Evolutionary conservation across 2,113 vertebrate species (phyloP).

Genomic region (Zootoca vivipara): DNA sequence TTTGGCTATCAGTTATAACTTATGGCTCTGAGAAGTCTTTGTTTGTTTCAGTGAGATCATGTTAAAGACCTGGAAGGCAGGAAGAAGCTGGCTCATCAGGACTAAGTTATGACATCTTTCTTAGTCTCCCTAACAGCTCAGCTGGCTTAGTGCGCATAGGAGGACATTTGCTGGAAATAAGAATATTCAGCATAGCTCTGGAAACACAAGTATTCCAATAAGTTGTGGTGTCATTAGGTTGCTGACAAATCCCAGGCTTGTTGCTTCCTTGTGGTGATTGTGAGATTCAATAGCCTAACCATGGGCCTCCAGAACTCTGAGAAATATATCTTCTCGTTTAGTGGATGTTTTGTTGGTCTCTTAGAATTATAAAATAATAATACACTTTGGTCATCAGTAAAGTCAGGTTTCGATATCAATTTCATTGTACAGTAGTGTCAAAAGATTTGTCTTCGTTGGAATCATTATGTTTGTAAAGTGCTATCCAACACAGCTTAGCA

Average conservation of each 20-base stretch:
- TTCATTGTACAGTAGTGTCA: not conserved
- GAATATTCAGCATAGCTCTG: not conserved
- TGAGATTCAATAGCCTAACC: not conserved
- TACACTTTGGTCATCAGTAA: not conserved
- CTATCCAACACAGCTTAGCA: not conserved
- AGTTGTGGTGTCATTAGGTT: not conserved
- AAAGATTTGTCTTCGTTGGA: not conserved
- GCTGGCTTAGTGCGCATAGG: not conserved
- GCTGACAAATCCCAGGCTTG: not conserved
- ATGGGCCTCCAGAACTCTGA: not conserved
- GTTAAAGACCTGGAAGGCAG: not conserved
- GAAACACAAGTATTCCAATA: not conserved
- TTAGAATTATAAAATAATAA: not conserved
- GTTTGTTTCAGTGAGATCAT: constrained; percentile 17
- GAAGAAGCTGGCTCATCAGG: not conserved
- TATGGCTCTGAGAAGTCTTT: not conserved
- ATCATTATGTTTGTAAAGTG: not conserved
- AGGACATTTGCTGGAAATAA: not conserved
- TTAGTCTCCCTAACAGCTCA: not conserved
- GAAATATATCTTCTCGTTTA: not conserved
- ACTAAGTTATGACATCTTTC: constrained; percentile 2
- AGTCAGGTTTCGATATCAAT: not conserved
- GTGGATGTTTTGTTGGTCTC: not conserved
- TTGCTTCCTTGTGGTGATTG: not conserved
- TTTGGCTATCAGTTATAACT: constrained; percentile 11